Percentiles rank a stretch among this genome's conserved stretches.
phyloP scores from a whole-genome alignment of 2,113 vertebrate genomes.

The Gallinago media region DNA sequence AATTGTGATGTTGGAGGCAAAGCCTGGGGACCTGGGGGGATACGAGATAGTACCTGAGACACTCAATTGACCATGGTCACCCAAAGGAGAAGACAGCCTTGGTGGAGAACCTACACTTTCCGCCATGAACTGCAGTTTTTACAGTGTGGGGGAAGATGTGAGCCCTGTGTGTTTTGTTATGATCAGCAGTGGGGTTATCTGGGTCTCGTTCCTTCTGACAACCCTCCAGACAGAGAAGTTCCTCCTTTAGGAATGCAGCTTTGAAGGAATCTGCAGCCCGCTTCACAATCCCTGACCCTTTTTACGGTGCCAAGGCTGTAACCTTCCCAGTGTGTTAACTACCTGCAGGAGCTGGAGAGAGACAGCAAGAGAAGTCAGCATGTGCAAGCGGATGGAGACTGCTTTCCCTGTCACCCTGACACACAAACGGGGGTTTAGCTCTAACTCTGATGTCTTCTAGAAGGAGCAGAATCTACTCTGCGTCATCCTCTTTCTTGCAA shows the following conservation, averaged over 20 bases:
- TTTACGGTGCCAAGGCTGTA: background rate
- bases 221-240: background rate
- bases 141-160: background rate
- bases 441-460: background rate
- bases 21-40: background rate
- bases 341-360: background rate
- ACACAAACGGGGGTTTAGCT: background rate
- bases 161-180: background rate
- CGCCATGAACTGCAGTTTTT: background rate
- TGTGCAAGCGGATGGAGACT: background rate
- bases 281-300: conserved; percentile 31
- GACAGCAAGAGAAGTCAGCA: background rate
- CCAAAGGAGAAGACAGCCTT: background rate
- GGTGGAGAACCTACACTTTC: background rate
- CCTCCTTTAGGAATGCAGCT: background rate
- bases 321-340: conserved; percentile 17
- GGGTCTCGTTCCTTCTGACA: background rate
- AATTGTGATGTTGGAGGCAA: background rate
- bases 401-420: background rate
- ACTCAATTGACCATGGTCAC: background rate
- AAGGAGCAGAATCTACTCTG: background rate
- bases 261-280: background rate
- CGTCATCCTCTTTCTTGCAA: background rate
- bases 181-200: background rate
- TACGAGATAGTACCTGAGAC: background rate